A percentile compares a stretch with the other conserved stretches of the same genome.
These are phyloP conservation scores for Felis catus DNA, from an alignment of 2,113 vertebrate species.

Conservation along the genomic window DNA sequence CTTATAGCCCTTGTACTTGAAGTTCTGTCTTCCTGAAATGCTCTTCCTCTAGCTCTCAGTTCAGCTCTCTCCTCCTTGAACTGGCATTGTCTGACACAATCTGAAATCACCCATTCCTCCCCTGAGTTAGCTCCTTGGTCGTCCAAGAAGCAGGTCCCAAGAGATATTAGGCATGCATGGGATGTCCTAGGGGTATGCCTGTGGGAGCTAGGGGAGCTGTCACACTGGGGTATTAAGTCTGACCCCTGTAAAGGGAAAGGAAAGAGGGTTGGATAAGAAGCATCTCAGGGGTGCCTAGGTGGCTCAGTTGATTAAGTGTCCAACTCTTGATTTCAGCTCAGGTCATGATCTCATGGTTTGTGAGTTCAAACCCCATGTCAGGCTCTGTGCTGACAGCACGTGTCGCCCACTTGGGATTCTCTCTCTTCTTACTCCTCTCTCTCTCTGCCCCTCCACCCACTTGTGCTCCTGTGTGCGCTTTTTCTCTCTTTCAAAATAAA, in stretches of 20 bases:
- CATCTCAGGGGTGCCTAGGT: not conserved
- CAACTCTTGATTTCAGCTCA: too few relatives aligned
- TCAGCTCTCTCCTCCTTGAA: not conserved
- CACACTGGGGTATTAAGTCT: not conserved
- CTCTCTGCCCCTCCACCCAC: too few relatives aligned
- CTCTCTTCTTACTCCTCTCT: too few relatives aligned
- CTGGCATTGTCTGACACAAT: not conserved
- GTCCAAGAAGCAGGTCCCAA: not conserved
- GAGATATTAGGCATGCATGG: not conserved
- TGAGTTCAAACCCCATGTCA: too few relatives aligned
- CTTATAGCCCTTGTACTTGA: not conserved
- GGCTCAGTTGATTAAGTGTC: too few relatives aligned
- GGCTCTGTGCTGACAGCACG: too few relatives aligned
- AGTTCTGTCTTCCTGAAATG: not conserved
- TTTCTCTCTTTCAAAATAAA: too few relatives aligned
- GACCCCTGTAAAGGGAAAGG: not conserved
- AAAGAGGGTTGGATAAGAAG: not conserved
- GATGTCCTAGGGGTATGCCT: not conserved
- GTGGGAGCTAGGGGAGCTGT: not conserved
- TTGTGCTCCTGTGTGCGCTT: too few relatives aligned
- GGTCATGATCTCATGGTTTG: too few relatives aligned
- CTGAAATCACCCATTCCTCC: not conserved
- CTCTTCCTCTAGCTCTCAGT: not conserved
- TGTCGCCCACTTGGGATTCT: too few relatives aligned
- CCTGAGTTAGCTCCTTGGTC: not conserved